Evolutionary conservation across 2,113 vertebrate genomes (phyloP), one percentile per base, ranked within the genome.

Genomic region (Lamprotornis superbus): DNA sequence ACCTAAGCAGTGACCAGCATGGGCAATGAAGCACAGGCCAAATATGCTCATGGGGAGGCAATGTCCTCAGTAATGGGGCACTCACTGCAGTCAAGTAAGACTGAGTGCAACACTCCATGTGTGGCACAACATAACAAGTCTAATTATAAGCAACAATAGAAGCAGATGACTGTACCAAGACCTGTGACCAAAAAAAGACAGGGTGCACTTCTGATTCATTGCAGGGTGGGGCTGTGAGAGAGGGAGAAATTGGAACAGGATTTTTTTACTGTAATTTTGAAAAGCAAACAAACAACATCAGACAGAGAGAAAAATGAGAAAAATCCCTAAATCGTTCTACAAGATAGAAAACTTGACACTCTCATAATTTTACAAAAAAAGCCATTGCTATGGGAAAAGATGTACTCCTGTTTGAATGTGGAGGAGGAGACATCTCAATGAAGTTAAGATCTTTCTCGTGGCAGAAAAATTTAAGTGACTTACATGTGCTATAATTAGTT

Each of bases 131-230:
- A 35, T 42, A 93, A 83, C 46, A 20, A 65, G 37, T 11, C 69
- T 68, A 71, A 91, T 89, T 81, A 24, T 28, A 79, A 73, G 78
- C 84, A 94, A 96, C 91, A 94, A 89, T 31, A 93, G 81, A 75
- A 87, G 71, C 18, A 11, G 67, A 74, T 91, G 89, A 94, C 75
- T 91, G 39, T 71, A 96, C 28, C 60, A 88, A 94, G 85, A 87
- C 88, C 93, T 91, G 90, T 88, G 92, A 91, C 92, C 78, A 90
- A 94, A 96, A 93, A 95, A 96, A 92, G 94, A 80, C 71, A 91
- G 5, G 4, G 90, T 47, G 64, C 79, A 71, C 68, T 88, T 92
- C 87, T 96, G 93, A 94, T 88, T 96, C 95, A 95, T 11, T 65
- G 44, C 69, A 49, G 93, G 90, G 93, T 91, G 83, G 71, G 71